These are phyloP conservation scores for Axea sp. DNA, from an alignment of 2,888 invertebrate genomes.

Conservation along the genomic window DNA sequence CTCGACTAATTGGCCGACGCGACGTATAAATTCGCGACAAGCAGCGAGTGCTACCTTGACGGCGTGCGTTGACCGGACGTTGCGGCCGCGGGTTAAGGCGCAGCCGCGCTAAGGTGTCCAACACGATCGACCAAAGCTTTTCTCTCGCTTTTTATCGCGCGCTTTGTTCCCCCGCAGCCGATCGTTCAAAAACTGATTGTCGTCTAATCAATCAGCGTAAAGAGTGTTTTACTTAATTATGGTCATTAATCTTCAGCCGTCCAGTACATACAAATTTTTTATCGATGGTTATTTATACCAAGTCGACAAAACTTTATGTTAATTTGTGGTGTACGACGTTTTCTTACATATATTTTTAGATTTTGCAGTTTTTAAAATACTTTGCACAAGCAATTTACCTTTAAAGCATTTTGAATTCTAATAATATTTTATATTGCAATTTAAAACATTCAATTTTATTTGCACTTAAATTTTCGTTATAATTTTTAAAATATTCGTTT, in stretches of 20 bases:
- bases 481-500: too few relatives aligned
- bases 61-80: conserved; percentile 61
- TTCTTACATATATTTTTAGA: conserved; percentile 1
- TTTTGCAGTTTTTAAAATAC: neutral
- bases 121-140: conserved; percentile 54
- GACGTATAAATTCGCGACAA: conserved; percentile 64
- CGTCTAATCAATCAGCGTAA: conserved; percentile 51
- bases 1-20: conserved; percentile 63
- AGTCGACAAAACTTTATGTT: conserved; percentile 9
- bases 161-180: conserved; percentile 35
- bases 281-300: conserved; percentile 23
- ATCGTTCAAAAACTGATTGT: conserved; percentile 49
- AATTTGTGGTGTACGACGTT: conserved; percentile 3
- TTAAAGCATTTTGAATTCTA: too few relatives aligned
- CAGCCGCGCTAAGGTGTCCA: conserved; percentile 49
- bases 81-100: conserved; percentile 54
- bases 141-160: conserved; percentile 49
- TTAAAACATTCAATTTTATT: too few relatives aligned
- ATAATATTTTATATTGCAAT: too few relatives aligned
- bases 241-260: conserved; percentile 43
- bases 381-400: too few relatives aligned
- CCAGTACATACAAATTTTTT: conserved; percentile 4
- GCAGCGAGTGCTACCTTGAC: conserved; percentile 62
- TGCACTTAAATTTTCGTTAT: too few relatives aligned
- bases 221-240: conserved; percentile 54